Conservation (phyloP, 2,113 vertebrate genomes). For the Uria aalge region DNA sequence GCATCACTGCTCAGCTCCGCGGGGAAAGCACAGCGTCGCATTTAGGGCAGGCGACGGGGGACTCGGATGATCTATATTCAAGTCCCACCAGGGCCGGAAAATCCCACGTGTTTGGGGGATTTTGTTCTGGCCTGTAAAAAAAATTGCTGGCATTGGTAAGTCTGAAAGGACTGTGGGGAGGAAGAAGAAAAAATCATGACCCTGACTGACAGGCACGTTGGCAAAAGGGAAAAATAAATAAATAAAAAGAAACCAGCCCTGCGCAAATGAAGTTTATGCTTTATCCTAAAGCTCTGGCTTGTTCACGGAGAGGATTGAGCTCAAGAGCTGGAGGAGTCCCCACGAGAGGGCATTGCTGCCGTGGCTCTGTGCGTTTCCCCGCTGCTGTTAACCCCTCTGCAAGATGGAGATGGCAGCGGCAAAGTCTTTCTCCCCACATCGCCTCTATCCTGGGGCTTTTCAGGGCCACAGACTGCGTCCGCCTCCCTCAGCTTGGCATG, state of each 20-base stretch:
- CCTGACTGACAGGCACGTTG: neutral
- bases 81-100: neutral
- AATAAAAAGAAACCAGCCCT: neutral
- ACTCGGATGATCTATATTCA: neutral
- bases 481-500: accelerated
- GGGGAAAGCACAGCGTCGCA: neutral
- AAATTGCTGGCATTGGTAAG: neutral
- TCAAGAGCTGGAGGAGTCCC: neutral
- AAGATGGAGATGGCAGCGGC: neutral
- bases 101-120: neutral
- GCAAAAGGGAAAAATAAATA: neutral
- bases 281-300: neutral
- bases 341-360: slow-evolving; percentile 19
- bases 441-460: accelerated
- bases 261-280: neutral
- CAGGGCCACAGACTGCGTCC: neutral
- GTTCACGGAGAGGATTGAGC: neutral
- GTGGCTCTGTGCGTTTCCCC: neutral
- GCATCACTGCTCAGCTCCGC: accelerated
- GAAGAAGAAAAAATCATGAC: neutral
- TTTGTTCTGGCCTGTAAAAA: neutral
- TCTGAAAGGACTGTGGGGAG: neutral
- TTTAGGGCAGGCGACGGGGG: neutral
- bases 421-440: neutral
- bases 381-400: neutral